Evolutionary conservation across 2,888 invertebrate species (phyloP), one percentile per base, ranked within the genome.

Genomic region (Plebejus argus): DNA sequence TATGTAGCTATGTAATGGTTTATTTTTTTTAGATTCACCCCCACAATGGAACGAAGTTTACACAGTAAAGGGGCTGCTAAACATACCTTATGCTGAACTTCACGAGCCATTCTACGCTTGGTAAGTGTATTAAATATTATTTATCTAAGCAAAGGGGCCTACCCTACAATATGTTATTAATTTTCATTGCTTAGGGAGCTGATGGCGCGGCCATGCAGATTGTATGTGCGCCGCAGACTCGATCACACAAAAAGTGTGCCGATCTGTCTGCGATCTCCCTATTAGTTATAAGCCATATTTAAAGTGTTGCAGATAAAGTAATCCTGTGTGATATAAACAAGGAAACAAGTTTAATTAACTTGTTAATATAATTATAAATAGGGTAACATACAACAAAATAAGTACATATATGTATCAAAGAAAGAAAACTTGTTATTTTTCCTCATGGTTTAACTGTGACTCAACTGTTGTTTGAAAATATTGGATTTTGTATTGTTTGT

Each of bases 21-120:
- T 33, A 23, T 28, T 28, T 28, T 70, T 83, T 83, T 0, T 82
- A 93, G 93, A 88, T 61, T 70, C 85, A 8, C 90, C 95, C 1
- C 97, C 97, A 20, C 90, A 91, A 88, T 98, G 98, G 96, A 97
- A 95, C 84, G 86, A 94, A 0, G 95, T 95, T 0, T 98, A 98
- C 86, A 96, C 96, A 0, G 96, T 97, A 0, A 96, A 96, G 85
- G 98, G 98, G 4, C 94, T 96, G 4, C 90, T 99, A 39, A 96
- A 95, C 82, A 97, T 99, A 81, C 99, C 99, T 0, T 99, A 99
- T 92, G 99, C 99, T 0, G 99, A 99, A 92, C 96, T 99, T 76
- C 95, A 95, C 35, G 99, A 99, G 88, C 98, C 99, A 0, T 98
- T 99, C 87, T 96, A 96, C 85, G 98, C 97, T 18, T 99, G 97